Evolutionary conservation across 2,797 vertebrate species (phyloP).

Genomic region (Huso huso): DNA sequence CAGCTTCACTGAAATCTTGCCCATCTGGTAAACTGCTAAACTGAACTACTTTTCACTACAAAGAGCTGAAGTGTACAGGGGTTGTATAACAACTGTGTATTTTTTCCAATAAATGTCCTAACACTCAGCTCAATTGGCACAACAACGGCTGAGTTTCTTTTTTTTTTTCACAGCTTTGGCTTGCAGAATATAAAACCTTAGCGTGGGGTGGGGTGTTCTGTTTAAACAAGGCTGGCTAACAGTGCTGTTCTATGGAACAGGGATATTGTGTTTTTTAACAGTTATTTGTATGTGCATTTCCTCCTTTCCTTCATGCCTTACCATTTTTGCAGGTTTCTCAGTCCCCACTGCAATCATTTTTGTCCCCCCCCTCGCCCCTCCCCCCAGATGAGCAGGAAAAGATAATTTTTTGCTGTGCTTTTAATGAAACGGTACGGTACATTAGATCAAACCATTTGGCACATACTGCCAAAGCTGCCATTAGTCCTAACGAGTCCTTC

Average conservation of each 20-base stretch:
- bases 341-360: slow-evolving; percentile 71
- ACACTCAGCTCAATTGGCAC: neutral
- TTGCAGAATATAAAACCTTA: neutral
- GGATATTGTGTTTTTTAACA: neutral
- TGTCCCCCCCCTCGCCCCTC: slow-evolving; percentile 56
- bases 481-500: slow-evolving; percentile 54
- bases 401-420: slow-evolving; percentile 64
- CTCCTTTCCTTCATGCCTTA: slow-evolving; percentile 62
- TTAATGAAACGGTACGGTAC: slow-evolving; percentile 78
- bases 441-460: slow-evolving; percentile 76
- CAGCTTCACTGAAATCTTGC: neutral
- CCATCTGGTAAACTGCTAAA: neutral
- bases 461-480: slow-evolving; percentile 65
- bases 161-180: no score
- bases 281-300: slow-evolving; percentile 34
- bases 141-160: no score
- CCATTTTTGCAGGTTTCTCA: slow-evolving; percentile 52
- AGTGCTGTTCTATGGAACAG: slow-evolving; percentile 24
- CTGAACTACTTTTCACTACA: slow-evolving; percentile 1
- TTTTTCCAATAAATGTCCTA: neutral
- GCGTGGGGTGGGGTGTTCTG: slow-evolving; percentile 7
- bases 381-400: slow-evolving; percentile 47
- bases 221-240: slow-evolving; percentile 31
- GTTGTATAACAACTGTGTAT: neutral
- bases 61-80: neutral